Evolutionary conservation across 2,888 invertebrate species (phyloP).

Genomic region (Aphelenchoides bicaudatus): DNA sequence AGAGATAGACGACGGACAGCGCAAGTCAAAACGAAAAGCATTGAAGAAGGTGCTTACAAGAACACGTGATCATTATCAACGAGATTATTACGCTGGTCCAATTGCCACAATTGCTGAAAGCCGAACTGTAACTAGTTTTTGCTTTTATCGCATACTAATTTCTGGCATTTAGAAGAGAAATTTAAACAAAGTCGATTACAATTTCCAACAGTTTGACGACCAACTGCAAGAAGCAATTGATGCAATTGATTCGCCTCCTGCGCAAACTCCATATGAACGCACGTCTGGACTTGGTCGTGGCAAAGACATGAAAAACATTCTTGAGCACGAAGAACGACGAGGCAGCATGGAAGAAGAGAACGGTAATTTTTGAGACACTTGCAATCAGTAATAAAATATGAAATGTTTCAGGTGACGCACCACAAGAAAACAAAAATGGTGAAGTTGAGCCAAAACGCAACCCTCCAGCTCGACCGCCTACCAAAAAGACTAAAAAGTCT

Average conservation of each 20-base stretch:
- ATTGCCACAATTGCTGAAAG: constrained; percentile 49
- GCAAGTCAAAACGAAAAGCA: constrained; percentile 46
- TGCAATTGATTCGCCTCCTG: constrained; percentile 24
- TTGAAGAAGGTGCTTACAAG: constrained; percentile 32
- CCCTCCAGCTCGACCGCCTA: constrained; percentile 10
- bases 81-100: constrained; percentile 19
- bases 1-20: constrained; percentile 37
- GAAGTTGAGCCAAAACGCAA: constrained; percentile 2
- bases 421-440: neutral
- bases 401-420: neutral
- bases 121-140: too few species aligned
- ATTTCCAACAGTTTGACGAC: constrained; percentile 87
- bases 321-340: constrained; percentile 38
- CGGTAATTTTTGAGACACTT: constrained; percentile 12
- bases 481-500: constrained; percentile 24
- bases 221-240: constrained; percentile 68
- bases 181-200: constrained; percentile 68
- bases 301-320: constrained; percentile 68
- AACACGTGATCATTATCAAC: neutral
- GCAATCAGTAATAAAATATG: constrained; percentile 17
- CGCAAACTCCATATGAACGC: constrained; percentile 64
- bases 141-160: too few species aligned
- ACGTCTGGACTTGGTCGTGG: constrained; percentile 76
- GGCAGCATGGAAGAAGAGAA: constrained; percentile 19
- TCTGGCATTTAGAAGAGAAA: constrained; percentile 37